Percentiles rank a stretch among this genome's conserved stretches.
phyloP scores from a whole-genome alignment of 2,113 vertebrate genomes.

The Oceanites oceanicus region DNA sequence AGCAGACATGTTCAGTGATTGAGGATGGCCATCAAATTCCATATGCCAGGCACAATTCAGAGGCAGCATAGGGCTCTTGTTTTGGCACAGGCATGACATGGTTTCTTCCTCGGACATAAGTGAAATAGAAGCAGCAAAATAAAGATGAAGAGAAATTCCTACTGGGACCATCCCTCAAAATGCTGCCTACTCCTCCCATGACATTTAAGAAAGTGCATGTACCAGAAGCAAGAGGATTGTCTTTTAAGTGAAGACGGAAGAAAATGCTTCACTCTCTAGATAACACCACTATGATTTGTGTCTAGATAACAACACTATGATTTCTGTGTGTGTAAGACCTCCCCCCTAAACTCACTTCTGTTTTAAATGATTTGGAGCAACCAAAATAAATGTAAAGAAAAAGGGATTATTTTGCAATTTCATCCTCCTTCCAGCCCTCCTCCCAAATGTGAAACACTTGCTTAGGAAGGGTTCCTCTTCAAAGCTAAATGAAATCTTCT shows the following conservation, averaged over 20 bases:
- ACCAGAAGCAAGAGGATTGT: not conserved
- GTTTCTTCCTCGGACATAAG: not conserved
- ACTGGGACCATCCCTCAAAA: not conserved
- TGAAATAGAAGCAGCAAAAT: not conserved
- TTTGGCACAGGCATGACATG: not conserved
- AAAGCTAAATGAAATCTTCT: slow-evolving; percentile 40
- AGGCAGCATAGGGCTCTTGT: not conserved
- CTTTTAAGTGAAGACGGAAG: not conserved
- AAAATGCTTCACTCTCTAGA: not conserved
- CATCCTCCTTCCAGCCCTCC: not conserved
- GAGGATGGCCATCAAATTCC: not conserved
- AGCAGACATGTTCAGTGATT: not conserved
- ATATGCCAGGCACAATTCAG: not conserved
- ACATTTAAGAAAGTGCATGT: not conserved
- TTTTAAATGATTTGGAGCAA: not conserved
- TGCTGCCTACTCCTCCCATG: not conserved
- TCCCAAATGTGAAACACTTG: slow-evolving; percentile 38
- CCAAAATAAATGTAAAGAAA: not conserved
- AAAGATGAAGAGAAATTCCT: not conserved
- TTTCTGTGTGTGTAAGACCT: not conserved
- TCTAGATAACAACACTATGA: not conserved
- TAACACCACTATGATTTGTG: not conserved
- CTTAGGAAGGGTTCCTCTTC: slow-evolving; percentile 14
- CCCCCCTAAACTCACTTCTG: not conserved
- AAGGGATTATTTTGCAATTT: slow-evolving; percentile 11